Evolutionary conservation across 2,797 vertebrate genomes (phyloP).

Genomic region (Argya squamiceps): DNA sequence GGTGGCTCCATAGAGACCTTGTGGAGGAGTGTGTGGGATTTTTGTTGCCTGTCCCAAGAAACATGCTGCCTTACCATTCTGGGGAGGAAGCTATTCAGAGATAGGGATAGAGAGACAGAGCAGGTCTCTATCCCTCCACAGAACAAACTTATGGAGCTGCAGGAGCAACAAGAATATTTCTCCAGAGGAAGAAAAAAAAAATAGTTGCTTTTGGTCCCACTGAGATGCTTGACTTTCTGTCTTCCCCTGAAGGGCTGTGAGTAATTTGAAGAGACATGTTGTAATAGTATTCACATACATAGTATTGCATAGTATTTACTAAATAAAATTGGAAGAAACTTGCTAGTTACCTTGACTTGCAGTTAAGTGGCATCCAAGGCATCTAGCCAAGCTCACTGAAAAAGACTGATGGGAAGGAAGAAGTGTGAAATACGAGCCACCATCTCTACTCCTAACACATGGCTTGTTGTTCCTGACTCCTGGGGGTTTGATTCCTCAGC

Average conservation of each 20-base stretch:
- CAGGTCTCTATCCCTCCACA: background rate
- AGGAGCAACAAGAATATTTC: background rate
- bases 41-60: background rate
- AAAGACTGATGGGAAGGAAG: background rate
- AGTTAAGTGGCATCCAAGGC: slow-evolving; percentile 11
- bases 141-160: background rate
- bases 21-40: background rate
- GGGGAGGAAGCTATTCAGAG: background rate
- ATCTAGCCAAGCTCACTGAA: slow-evolving; percentile 22
- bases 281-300: background rate
- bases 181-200: background rate
- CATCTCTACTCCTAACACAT: background rate
- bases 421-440: background rate
- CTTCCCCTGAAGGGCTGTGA: background rate
- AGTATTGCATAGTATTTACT: slow-evolving; percentile 1
- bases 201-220: background rate
- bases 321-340: slow-evolving; percentile 30
- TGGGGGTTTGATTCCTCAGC: background rate
- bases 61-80: background rate
- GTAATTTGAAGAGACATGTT: background rate
- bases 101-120: background rate
- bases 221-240: background rate
- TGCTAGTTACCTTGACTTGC: slow-evolving; percentile 28
- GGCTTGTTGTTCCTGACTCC: background rate
- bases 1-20: background rate